phyloP scores from a whole-genome alignment of 2,888 invertebrate species.

The Trachelus iudaicus region DNA sequence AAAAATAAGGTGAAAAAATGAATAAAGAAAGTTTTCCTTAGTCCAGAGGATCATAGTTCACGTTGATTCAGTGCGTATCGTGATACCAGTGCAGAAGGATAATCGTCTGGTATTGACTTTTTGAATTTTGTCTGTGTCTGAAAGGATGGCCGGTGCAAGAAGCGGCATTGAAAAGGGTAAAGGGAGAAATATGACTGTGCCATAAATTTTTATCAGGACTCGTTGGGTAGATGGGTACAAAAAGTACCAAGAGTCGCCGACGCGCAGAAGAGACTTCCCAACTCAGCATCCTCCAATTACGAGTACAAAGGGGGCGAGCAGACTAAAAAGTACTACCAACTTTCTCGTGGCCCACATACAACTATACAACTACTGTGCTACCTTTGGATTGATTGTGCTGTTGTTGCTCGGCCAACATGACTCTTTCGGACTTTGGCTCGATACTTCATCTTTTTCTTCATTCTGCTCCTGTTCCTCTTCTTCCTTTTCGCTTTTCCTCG shows the following conservation, averaged over 20 bases:
- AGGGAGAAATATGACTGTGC: not conserved
- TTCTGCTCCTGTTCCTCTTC: not conserved
- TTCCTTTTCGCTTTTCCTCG: not conserved
- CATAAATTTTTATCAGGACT: not conserved
- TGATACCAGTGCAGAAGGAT: not conserved
- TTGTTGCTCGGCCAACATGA: not conserved
- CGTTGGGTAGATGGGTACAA: not conserved
- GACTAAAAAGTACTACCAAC: conserved; percentile 43
- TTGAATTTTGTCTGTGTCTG: not conserved
- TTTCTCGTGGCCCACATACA: conserved; percentile 63
- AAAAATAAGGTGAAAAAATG: not conserved
- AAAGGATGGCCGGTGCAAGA: not conserved
- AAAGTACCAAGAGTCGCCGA: not conserved
- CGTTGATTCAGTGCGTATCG: not conserved
- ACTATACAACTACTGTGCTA: not conserved
- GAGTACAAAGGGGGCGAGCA: conserved; percentile 13
- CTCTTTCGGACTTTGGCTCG: not conserved
- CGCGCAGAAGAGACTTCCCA: not conserved
- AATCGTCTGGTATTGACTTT: not conserved
- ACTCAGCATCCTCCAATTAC: conserved; percentile 8
- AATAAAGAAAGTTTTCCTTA: not conserved
- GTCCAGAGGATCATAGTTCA: not conserved
- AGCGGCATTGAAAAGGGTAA: not conserved
- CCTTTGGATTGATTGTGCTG: not conserved
- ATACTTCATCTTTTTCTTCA: not conserved